Conservation (phyloP, 37 sponge, comb jelly and placozoan species). For the Aplysina aerophoba region DNA sequence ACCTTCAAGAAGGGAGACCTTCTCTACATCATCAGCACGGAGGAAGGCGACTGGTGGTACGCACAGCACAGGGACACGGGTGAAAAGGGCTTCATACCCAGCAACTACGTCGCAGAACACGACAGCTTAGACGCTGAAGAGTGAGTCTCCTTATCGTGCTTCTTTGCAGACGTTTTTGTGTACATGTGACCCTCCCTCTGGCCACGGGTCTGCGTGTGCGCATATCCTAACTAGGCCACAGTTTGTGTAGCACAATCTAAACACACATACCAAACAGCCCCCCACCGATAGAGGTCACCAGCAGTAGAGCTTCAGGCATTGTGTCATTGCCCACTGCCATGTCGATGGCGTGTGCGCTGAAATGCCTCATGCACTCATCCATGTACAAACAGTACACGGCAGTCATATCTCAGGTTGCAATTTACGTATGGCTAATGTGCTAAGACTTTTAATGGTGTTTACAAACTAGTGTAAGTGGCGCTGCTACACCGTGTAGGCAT, state of each 20-base stretch:
- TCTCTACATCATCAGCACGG: constrained; percentile 88
- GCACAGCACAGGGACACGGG: constrained; percentile 80
- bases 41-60: constrained; percentile 97
- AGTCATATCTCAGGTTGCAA: neutral
- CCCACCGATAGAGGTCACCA: too few relatives aligned
- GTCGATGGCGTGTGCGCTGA: too few relatives aligned
- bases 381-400: neutral
- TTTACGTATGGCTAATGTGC: neutral
- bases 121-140: constrained; percentile 94
- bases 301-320: too few relatives aligned
- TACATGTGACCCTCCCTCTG: neutral
- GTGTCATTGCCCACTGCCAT: too few relatives aligned
- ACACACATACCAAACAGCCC: too few relatives aligned
- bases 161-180: neutral
- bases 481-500: too few relatives aligned
- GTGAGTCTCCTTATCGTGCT: constrained; percentile 61
- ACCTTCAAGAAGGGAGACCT: constrained; percentile 90
- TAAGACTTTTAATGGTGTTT: too few relatives aligned
- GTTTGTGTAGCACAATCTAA: too few relatives aligned
- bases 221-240: too few relatives aligned
- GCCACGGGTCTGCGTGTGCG: neutral
- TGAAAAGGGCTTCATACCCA: constrained; percentile 94
- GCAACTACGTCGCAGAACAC: constrained; percentile 93
- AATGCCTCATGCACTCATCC: neutral
- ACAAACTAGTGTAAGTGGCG: too few relatives aligned